A percentile compares a stretch with the other conserved stretches of the same genome.
Evolutionary conservation across 2,888 invertebrate species (phyloP).

Genomic region (Petrolisthes cinctipes): DNA sequence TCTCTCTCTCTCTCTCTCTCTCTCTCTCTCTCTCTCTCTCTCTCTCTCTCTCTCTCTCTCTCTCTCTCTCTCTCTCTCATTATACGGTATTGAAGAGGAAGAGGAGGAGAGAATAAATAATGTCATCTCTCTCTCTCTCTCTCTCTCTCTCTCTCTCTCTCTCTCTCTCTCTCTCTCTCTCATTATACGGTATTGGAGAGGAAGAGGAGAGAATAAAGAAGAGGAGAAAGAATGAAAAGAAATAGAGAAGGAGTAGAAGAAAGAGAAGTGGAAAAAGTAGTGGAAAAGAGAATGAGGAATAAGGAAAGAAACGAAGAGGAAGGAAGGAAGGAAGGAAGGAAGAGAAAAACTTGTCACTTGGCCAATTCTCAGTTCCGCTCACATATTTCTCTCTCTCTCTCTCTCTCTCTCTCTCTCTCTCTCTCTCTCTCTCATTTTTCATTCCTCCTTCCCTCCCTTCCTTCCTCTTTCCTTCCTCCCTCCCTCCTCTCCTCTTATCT

Average conservation of each 20-base stretch:
- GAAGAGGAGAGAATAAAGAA: neutral
- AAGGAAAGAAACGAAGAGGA: neutral
- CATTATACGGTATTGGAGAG: neutral
- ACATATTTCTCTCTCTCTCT: neutral
- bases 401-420: neutral
- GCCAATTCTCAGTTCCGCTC: too few species aligned
- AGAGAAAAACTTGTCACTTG: too few species aligned
- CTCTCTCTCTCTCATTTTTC: neutral
- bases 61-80: too few species aligned
- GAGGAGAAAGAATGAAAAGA: neutral
- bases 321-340: too few species aligned
- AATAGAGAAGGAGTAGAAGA: neutral
- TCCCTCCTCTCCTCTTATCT: neutral
- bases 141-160: neutral
- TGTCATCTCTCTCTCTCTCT: neutral
- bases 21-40: neutral
- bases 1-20: neutral
- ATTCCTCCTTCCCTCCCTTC: neutral
- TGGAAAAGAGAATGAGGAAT: neutral
- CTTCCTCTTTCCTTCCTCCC: neutral
- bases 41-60: too few species aligned
- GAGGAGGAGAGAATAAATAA: neutral
- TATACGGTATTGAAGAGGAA: neutral
- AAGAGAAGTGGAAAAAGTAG: neutral
- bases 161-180: neutral